Percentiles rank a stretch among this genome's conserved stretches.
phyloP scores from a whole-genome alignment of 2,113 vertebrate species.

The Peromyscus maniculatus region DNA sequence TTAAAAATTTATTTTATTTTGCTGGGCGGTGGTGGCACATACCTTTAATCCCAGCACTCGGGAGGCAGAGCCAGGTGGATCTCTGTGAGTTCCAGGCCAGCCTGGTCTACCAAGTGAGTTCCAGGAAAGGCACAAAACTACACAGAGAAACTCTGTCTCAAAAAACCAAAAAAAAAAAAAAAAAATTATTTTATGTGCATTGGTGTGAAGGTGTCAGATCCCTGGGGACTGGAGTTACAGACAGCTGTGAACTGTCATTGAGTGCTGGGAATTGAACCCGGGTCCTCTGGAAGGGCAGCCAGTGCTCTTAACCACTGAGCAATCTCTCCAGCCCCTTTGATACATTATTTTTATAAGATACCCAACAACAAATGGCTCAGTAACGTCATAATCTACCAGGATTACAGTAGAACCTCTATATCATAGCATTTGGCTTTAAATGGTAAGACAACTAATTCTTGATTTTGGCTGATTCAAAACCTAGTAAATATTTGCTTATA shows the following conservation, averaged over 20 bases:
- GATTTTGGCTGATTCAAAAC: conserved; percentile 59
- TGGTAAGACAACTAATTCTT: conserved; percentile 14
- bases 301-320: background rate
- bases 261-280: background rate
- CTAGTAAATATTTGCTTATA: conserved; percentile 19
- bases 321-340: background rate
- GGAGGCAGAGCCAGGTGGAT: too few relatives aligned
- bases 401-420: background rate
- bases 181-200: background rate
- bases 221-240: background rate
- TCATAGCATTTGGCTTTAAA: conserved; percentile 4
- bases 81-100: too few relatives aligned
- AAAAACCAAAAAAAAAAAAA: too few relatives aligned
- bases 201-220: background rate
- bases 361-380: conserved; percentile 26
- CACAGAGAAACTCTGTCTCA: too few relatives aligned
- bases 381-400: conserved; percentile 43
- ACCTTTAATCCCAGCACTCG: too few relatives aligned
- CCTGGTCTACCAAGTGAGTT: too few relatives aligned
- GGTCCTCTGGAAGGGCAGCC: background rate
- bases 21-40: too few relatives aligned
- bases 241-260: background rate
- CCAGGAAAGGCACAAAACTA: too few relatives aligned
- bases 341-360: background rate
- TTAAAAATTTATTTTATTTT: background rate